Evolutionary conservation across 1,140 invertebrate species (phyloP).

Genomic region (Euglossa dilemma): DNA sequence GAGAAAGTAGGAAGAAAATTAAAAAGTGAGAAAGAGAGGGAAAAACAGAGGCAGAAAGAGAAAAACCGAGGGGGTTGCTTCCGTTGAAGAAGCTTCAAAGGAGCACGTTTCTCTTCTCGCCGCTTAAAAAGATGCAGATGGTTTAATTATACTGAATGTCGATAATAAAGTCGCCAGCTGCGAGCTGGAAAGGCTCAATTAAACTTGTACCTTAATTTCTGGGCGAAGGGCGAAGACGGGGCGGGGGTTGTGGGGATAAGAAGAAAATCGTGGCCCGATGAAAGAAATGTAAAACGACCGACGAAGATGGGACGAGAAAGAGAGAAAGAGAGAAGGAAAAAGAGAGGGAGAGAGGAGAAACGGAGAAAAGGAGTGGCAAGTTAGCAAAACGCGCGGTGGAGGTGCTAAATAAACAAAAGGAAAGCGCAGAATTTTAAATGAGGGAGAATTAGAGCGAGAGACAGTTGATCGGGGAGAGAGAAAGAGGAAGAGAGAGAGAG

Average conservation of each 20-base stretch:
- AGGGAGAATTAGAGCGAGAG: not conserved
- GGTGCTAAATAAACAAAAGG: constrained; percentile 33
- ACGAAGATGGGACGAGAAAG: not conserved
- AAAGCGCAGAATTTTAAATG: not conserved
- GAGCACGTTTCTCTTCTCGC: constrained; percentile 5
- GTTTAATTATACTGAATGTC: constrained; percentile 72
- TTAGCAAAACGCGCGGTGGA: not conserved
- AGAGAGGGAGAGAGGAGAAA: not conserved
- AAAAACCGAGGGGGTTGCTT: constrained; percentile 20
- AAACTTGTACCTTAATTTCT: constrained; percentile 65
- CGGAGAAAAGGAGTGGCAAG: not conserved
- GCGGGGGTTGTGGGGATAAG: constrained; percentile 10
- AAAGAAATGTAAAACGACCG: constrained; percentile 24
- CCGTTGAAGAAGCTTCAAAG: constrained; percentile 31
- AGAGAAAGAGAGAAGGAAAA: not conserved
- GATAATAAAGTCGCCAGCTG: constrained; percentile 74
- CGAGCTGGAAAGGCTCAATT: constrained; percentile 66
- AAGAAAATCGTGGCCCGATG: constrained; percentile 11
- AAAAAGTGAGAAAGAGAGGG: not conserved
- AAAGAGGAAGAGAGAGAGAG: too few species aligned
- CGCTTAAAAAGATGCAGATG: constrained; percentile 50
- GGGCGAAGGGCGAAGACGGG: not conserved
- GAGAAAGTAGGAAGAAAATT: not conserved
- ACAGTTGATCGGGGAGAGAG: not conserved
- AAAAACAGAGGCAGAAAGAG: not conserved